Evolutionary conservation across 2,888 invertebrate species (phyloP).

Genomic region (Acholoe squamosa): DNA sequence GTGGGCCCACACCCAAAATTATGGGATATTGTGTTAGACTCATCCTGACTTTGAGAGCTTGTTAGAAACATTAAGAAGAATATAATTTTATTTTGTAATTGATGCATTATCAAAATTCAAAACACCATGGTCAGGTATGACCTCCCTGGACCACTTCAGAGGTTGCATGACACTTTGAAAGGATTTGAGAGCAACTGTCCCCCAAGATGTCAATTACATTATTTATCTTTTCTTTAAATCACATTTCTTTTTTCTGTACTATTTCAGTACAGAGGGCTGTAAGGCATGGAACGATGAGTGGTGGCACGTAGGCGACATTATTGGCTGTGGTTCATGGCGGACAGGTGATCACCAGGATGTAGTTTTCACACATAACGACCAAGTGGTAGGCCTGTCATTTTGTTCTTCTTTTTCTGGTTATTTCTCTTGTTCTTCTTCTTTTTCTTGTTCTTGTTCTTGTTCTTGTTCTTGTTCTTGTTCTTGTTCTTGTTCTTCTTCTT

Average conservation of each 20-base stretch:
- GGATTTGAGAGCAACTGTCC: no score
- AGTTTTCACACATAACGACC: conserved; percentile 23
- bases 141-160: no score
- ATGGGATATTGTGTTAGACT: no score
- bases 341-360: not conserved
- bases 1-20: no score
- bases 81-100: no score
- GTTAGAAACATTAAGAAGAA: no score
- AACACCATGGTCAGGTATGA: no score
- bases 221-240: not conserved
- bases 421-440: not conserved
- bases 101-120: no score
- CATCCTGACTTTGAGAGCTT: no score
- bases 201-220: no score
- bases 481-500: not conserved
- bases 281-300: not conserved
- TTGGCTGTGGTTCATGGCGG: not conserved
- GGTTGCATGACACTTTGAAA: no score
- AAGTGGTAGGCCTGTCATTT: not conserved
- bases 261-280: not conserved
- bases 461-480: not conserved
- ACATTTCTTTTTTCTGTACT: not conserved
- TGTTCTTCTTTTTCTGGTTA: not conserved
- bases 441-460: not conserved
- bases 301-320: not conserved